A percentile compares a stretch with the other conserved stretches of the same genome.
Evolutionary conservation across 2,113 vertebrate genomes (phyloP).

Genomic region (Aleadryas rufinucha): DNA sequence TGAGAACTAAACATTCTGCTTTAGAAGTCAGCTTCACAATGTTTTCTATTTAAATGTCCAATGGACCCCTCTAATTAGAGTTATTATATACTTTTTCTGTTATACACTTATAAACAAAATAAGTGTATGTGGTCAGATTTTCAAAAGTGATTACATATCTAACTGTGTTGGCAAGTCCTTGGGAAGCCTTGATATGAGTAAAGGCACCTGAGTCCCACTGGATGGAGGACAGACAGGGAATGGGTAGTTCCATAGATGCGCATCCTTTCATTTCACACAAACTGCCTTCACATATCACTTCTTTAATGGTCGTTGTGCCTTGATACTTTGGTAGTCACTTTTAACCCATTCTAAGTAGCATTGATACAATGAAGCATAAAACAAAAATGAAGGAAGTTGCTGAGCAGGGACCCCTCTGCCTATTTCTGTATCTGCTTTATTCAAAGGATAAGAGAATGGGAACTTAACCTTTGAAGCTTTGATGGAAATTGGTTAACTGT

Average conservation of each 20-base stretch:
- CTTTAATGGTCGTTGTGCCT: background rate
- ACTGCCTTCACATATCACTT: background rate
- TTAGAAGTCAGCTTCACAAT: background rate
- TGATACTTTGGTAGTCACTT: background rate
- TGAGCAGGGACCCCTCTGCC: background rate
- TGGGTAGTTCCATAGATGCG: background rate
- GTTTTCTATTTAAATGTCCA: background rate
- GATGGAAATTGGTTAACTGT: background rate
- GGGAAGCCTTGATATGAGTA: background rate
- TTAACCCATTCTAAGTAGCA: background rate
- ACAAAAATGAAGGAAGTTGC: background rate
- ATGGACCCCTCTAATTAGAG: background rate
- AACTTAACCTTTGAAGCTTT: background rate
- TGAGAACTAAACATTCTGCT: background rate
- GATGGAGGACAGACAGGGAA: background rate
- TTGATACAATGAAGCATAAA: background rate
- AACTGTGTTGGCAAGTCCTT: background rate
- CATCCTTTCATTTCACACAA: background rate
- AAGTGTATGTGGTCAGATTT: background rate
- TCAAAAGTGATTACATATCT: background rate
- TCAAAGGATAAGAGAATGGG: background rate
- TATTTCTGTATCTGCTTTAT: background rate
- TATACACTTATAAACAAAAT: background rate
- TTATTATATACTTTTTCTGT: background rate
- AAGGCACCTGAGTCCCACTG: background rate